Evolutionary conservation across 2,113 vertebrate genomes (phyloP), one percentile per base, ranked within the genome.

Genomic region (Emydura subglobosa): DNA sequence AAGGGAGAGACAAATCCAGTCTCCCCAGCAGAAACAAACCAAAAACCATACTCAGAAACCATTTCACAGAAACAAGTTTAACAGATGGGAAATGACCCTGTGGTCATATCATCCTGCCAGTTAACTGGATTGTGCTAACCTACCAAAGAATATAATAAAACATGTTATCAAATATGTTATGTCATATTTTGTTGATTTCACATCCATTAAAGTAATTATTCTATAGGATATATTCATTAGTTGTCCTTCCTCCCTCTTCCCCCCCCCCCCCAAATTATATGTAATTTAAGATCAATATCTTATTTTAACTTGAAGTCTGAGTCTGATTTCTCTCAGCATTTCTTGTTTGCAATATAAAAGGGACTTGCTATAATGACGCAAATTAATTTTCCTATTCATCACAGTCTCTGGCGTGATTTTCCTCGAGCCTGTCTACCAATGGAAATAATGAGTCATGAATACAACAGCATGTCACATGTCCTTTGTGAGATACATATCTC

Each of bases 361-460:
- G 91, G 90, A 79, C 29, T 34, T 55, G 11, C 6, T 53, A 7
- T 74, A 85, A 13, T 81, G 82, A 59, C 31, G 72, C 57, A 65
- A 87, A 95, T 54, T 39, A 25, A 57, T 95, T 95, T 92, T 89
- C 44, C 17, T 82, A 89, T 74, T 86, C 87, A n/a, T 21, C 11
- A 1, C 5, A 42, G 10, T 93, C 44, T 86, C 83, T 79, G 61
- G 42, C 47, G 19, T 88, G 34, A 54, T 92, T 92, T 84, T 65
- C 53, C 84, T 91, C 54, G 39, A 25, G 16, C 54, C 17, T 24
- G 34, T 81, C 31, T 76, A 84, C 53, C 50, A 11, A 3, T 89
- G 93, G 90, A 93, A 95, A 85, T 83, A 95, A 89, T 80, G 89
- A 94, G 47, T 97, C 90, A 74, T 79, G 94, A 90, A 95, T 59